These are phyloP conservation scores for Sphinx pinastri DNA, from an alignment of 2,888 invertebrate species.

Conservation along the genomic window DNA sequence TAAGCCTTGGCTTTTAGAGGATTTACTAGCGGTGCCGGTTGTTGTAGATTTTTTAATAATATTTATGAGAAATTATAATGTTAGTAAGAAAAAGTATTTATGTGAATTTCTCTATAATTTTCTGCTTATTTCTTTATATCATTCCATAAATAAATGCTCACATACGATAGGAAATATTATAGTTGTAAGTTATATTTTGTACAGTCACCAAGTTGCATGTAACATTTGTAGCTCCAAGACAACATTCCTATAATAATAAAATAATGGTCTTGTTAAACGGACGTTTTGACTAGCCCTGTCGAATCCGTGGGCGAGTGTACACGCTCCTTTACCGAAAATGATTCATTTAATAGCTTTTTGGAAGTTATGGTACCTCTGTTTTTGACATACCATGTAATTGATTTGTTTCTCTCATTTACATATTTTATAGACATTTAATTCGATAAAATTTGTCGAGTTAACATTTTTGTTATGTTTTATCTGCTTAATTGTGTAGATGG, in stretches of 20 bases:
- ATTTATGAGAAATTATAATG: too few relatives aligned
- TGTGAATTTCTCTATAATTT: too few relatives aligned
- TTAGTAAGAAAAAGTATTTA: too few relatives aligned
- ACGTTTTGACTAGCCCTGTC: slow-evolving; percentile 30
- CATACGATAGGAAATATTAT: neutral
- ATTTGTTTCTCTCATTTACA: slow-evolving; percentile 52
- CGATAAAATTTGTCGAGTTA: slow-evolving; percentile 15
- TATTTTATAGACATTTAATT: slow-evolving; percentile 36
- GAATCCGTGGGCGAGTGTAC: slow-evolving; percentile 46
- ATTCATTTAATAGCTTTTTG: slow-evolving; percentile 53
- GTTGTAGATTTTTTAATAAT: neutral
- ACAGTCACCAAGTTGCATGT: neutral
- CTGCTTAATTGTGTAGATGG: slow-evolving; percentile 8
- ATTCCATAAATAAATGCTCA: too few relatives aligned
- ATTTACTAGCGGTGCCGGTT: neutral
- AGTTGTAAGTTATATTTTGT: neutral
- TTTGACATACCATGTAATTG: slow-evolving; percentile 48
- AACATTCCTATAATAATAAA: slow-evolving; percentile 47
- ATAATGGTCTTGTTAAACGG: slow-evolving; percentile 40
- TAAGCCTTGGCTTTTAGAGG: neutral
- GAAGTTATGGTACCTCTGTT: slow-evolving; percentile 49
- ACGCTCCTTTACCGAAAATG: slow-evolving; percentile 54
- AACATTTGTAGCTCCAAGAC: slow-evolving; percentile 30
- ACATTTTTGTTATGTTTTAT: slow-evolving; percentile 21
- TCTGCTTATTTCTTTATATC: too few relatives aligned